Evolutionary conservation across 1,140 invertebrate genomes (phyloP).

Genomic region (Cotesia chilonis): DNA sequence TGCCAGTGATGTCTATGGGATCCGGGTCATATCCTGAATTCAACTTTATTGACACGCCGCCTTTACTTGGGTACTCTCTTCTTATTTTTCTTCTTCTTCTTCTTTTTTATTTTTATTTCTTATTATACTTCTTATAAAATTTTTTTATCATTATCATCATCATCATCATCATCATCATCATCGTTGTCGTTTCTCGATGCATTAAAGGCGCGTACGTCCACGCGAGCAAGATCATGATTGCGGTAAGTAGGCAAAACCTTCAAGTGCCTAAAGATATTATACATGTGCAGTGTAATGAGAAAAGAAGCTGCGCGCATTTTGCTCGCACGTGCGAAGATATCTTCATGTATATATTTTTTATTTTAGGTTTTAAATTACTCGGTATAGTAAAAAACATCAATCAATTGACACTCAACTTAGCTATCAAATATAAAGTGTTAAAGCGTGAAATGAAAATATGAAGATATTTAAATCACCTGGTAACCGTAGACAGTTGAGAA

Average conservation of each 20-base stretch:
- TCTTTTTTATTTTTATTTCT: neutral
- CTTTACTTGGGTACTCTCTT: constrained; percentile 26
- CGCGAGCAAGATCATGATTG: constrained; percentile 33
- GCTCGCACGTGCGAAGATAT: constrained; percentile 21
- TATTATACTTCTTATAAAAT: constrained; percentile 24
- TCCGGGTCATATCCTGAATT: constrained; percentile 61
- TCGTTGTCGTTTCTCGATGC: too few relatives aligned
- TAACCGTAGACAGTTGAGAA: constrained; percentile 59
- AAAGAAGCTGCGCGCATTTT: neutral
- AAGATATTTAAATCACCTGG: constrained; percentile 52
- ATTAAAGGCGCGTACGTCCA: constrained; percentile 16
- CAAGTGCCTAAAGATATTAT: too few relatives aligned
- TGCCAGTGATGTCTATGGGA: constrained; percentile 42
- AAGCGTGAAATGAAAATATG: constrained; percentile 19
- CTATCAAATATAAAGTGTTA: neutral
- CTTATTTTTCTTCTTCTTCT: neutral
- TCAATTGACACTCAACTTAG: neutral
- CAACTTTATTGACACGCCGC: constrained; percentile 40
- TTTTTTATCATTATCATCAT: neutral
- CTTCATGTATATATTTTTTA: neutral
- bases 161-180: neutral
- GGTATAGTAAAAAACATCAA: too few relatives aligned
- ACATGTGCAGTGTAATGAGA: constrained; percentile 9
- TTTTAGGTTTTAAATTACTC: neutral
- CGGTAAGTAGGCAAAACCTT: constrained; percentile 36